Percentiles rank a stretch among this genome's conserved stretches.
These are phyloP conservation scores for Halcyon badia DNA, from an alignment of 2,797 vertebrate species.

Conservation along the genomic window DNA sequence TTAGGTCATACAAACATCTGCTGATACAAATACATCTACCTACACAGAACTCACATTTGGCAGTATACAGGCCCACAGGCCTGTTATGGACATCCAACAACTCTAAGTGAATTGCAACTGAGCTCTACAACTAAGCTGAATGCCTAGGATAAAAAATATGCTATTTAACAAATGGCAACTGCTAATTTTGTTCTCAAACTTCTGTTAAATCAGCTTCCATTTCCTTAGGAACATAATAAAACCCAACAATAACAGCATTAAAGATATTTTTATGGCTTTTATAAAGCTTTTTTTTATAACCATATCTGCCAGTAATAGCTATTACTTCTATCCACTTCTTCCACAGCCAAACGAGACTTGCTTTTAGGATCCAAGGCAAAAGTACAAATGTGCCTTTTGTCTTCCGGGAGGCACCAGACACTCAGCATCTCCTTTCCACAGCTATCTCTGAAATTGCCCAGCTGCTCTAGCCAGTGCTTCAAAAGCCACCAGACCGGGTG, in stretches of 20 bases:
- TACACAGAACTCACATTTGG: not conserved
- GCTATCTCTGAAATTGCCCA: not conserved
- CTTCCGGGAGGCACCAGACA: not conserved
- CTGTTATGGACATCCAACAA: not conserved
- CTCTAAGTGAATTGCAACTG: not conserved
- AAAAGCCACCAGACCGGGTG: fast-evolving
- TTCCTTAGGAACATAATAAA: not conserved
- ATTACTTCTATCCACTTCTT: not conserved
- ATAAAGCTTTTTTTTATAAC: not conserved
- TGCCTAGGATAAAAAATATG: not conserved
- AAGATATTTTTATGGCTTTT: not conserved
- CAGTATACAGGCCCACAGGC: not conserved
- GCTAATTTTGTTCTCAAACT: not conserved
- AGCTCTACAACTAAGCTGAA: not conserved
- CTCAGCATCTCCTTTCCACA: not conserved
- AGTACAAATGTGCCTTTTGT: not conserved
- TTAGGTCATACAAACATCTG: not conserved
- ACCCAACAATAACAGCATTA: fast-evolving
- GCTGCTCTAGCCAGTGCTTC: not conserved
- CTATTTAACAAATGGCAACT: not conserved
- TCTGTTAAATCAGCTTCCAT: not conserved
- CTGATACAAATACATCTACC: not conserved
- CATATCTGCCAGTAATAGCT: not conserved
- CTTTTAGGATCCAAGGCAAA: not conserved
- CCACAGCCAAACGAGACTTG: not conserved